These are phyloP conservation scores for Mesembrinibis cayennensis DNA, from an alignment of 2,113 vertebrate species.

Conservation along the genomic window DNA sequence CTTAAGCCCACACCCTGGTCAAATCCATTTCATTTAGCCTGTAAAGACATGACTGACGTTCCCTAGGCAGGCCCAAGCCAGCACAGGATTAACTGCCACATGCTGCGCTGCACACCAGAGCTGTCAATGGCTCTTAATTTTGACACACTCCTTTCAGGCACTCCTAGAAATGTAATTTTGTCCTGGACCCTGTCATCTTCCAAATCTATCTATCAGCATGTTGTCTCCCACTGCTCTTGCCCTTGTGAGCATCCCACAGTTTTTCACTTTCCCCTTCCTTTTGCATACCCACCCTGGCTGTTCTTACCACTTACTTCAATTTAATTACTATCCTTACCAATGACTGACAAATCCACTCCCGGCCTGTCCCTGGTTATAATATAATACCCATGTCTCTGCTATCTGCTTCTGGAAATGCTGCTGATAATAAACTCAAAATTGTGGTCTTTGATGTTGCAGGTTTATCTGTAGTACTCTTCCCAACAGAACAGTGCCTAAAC, in stretches of 20 bases:
- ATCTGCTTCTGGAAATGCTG: background rate
- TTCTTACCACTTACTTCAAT: background rate
- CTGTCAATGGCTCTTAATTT: background rate
- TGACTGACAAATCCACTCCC: background rate
- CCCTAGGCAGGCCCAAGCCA: background rate
- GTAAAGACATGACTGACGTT: background rate
- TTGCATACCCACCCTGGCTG: background rate
- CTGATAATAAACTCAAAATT: background rate
- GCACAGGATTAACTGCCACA: background rate
- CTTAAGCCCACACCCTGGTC: rapidly evolving
- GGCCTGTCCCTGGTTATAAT: background rate
- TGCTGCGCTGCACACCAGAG: rapidly evolving
- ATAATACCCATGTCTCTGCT: background rate
- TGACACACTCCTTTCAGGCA: background rate
- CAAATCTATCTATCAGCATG: background rate
- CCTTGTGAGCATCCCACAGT: background rate
- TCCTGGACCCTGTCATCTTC: background rate
- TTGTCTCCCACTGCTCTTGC: background rate
- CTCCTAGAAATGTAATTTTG: background rate
- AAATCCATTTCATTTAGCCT: background rate
- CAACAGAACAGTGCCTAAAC: background rate
- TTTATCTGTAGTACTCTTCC: background rate
- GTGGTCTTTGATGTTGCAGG: background rate
- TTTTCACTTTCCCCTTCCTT: background rate
- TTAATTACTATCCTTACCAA: background rate